Base-by-base conservation (phyloP, 2,888 invertebrate genomes). In the Baronia brevicornis region DNA sequence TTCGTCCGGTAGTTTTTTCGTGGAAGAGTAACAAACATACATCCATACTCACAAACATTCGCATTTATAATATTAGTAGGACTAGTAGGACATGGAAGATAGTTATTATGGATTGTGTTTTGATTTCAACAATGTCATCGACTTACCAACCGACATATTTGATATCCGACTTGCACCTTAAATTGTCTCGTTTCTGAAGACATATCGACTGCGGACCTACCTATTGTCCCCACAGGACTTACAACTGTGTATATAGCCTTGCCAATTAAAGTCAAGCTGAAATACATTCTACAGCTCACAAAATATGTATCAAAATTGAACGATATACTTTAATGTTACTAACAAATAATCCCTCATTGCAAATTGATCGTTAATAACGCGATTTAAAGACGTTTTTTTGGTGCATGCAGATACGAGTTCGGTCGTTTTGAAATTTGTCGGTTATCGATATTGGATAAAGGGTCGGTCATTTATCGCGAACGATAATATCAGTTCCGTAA, bases 401-500 rank as follows among this genome's bases (percentile, higher is more conserved):
- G 15, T 53, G 44, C 7, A 6, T 2, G n/a, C 2, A 3, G 5
- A 3, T 10, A 28, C 27, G 35, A 36, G 44, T 55, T 62, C 48
- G 32, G 50, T 36, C 54, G 52, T 70, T 68, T 51, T 31, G 44
- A 39, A 28, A 28, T 32, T 44, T 34, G 38, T 32, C 33, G 40
- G 48, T 48, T 60, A 63, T 70, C 70, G 72, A 70, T 72, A 63
- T 71, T 69, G 75, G 75, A 75, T 78, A 77, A 73, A 77, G 73
- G 75, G 73, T 64, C 57, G 44, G 50, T 64, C 72, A 79, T 79
- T 77, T 78, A 78, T 78, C 77, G 74, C 67, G 51, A 49, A 54
- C 62, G 78, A 78, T 78, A 78, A 75, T 74, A 78, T 78, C 78
- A 66, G 65, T 60, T 62, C 61, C 52, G 75, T 75, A 75, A 78